phyloP scores from a whole-genome alignment of 2,888 invertebrate genomes.

The Polyommatus icarus region DNA sequence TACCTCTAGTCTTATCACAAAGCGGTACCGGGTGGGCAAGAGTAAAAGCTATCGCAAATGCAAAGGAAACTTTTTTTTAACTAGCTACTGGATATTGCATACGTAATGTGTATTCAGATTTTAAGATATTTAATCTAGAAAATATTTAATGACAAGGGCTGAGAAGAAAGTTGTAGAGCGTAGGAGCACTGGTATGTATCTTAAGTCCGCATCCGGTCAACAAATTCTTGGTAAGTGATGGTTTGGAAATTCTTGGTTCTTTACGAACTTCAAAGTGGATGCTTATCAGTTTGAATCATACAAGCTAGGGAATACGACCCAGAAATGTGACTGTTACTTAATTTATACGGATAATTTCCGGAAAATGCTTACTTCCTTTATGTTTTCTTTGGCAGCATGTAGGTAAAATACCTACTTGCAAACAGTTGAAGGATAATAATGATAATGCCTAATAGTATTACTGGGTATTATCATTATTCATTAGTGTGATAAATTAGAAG shows the following conservation, averaged over 20 bases:
- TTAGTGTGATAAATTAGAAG: conserved; percentile 34
- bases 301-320: background rate
- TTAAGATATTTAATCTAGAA: background rate
- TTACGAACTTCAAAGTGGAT: background rate
- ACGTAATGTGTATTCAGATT: background rate
- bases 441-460: background rate
- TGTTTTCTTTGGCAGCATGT: background rate
- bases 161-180: background rate
- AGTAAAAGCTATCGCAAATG: background rate
- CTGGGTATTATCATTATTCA: background rate
- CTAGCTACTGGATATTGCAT: no score
- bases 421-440: background rate
- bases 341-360: background rate
- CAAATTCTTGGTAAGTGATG: background rate
- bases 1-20: no score
- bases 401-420: background rate
- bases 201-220: background rate
- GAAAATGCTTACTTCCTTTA: background rate
- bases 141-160: background rate
- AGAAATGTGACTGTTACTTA: background rate
- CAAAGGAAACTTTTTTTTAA: background rate
- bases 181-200: background rate
- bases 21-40: background rate
- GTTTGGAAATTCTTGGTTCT: background rate
- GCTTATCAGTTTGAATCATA: conserved; percentile 1